phyloP scores from a whole-genome alignment of 2,113 vertebrate genomes.

The Jacana jacana region DNA sequence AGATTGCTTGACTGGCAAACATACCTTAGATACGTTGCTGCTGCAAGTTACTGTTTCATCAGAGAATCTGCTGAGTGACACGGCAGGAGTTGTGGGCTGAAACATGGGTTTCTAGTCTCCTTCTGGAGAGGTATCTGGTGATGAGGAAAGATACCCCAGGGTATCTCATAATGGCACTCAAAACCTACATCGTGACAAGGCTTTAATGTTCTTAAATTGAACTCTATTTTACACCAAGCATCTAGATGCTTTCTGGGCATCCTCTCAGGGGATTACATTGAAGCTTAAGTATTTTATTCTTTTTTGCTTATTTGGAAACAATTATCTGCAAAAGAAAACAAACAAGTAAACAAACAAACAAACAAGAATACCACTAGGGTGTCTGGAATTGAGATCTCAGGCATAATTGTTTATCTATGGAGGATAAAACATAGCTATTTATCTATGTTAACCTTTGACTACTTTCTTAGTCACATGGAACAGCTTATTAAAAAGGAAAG shows the following conservation, averaged over 20 bases:
- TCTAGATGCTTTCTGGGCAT: background rate
- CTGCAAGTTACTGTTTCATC: background rate
- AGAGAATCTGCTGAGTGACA: background rate
- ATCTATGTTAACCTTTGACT: constrained; percentile 49
- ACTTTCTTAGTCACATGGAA: constrained; percentile 36
- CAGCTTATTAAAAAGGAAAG: constrained; percentile 7
- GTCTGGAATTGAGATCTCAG: constrained; percentile 30
- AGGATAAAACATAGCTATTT: constrained; percentile 17
- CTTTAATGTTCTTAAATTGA: background rate
- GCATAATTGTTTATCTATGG: background rate
- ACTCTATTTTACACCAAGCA: background rate
- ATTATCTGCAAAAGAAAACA: background rate
- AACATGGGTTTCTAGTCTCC: background rate
- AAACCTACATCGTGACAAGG: background rate
- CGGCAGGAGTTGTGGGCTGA: background rate
- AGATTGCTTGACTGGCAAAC: accelerated
- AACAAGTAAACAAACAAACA: background rate
- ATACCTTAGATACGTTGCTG: background rate
- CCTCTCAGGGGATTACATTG: background rate
- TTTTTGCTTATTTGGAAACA: constrained; percentile 22
- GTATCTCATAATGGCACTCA: background rate
- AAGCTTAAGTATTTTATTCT: background rate
- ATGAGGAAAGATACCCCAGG: background rate
- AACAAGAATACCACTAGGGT: background rate
- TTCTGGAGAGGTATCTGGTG: background rate